A percentile compares a stretch with the other conserved stretches of the same genome.
phyloP scores from a whole-genome alignment of 1,140 invertebrate species.

The Papilio polyxenes region DNA sequence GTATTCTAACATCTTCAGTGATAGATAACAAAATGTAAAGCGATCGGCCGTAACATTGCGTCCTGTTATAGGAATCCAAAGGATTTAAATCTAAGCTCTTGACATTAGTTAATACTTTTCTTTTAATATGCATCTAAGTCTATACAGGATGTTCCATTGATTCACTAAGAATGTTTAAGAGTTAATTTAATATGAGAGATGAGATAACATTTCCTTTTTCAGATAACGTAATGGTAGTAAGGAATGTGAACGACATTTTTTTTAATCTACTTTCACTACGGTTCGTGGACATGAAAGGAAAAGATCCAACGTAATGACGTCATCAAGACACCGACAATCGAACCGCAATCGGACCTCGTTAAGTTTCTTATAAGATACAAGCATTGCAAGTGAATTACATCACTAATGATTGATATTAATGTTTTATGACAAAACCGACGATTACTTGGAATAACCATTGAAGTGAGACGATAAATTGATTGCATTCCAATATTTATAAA shows the following conservation, averaged over 20 bases:
- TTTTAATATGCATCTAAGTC: conserved; percentile 22
- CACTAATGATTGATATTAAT: conserved; percentile 29
- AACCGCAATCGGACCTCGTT: conserved; percentile 28
- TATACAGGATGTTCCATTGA: conserved; percentile 27
- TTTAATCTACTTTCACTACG: conserved; percentile 33
- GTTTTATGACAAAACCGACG: conserved; percentile 17
- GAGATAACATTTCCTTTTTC: conserved; percentile 33
- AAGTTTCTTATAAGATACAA: conserved; percentile 21
- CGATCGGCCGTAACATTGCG: background rate
- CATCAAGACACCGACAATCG: conserved; percentile 18
- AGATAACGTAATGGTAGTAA: background rate
- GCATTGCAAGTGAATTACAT: conserved; percentile 14
- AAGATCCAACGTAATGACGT: conserved; percentile 7
- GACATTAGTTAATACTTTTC: background rate
- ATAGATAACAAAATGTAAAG: conserved; percentile 6
- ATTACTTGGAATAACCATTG: background rate
- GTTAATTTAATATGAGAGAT: conserved; percentile 33
- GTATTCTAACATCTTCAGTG: background rate
- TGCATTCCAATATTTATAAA: no score
- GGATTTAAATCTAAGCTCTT: background rate
- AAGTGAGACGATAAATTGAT: background rate
- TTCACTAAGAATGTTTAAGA: background rate
- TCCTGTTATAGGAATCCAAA: background rate
- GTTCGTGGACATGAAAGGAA: conserved; percentile 3
- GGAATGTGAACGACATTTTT: conserved; percentile 16